Conservation (phyloP, 1,140 invertebrate species). For the Physella acuta region DNA sequence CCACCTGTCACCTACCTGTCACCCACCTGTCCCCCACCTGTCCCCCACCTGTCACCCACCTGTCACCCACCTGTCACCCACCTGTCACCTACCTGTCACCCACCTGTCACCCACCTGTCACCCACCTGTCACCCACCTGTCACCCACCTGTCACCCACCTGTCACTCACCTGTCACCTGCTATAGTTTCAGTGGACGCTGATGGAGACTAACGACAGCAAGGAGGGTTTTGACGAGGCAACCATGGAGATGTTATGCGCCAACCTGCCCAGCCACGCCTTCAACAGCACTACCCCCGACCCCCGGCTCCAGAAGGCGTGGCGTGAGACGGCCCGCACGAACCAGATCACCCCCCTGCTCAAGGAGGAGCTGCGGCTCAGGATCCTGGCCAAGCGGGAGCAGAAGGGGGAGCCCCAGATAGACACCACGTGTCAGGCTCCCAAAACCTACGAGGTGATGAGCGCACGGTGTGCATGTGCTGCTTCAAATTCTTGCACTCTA, state of each 20-base stretch:
- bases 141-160: neutral
- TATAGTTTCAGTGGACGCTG: neutral
- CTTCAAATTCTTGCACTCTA: too few relatives aligned
- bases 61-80: neutral
- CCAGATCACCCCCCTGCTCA: conserved; percentile 19
- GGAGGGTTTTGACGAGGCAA: conserved; percentile 7
- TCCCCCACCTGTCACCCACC: neutral
- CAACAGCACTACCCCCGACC: conserved; percentile 12
- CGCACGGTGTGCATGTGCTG: too few relatives aligned
- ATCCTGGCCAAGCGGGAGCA: conserved; percentile 17
- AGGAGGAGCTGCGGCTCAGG: conserved; percentile 15
- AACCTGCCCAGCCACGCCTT: conserved; percentile 19
- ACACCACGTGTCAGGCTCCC: neutral
- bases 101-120: neutral
- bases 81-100: too few relatives aligned
- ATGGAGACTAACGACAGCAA: neutral
- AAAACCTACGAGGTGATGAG: conserved; percentile 19
- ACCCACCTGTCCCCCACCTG: neutral
- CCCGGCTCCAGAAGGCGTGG: conserved; percentile 14
- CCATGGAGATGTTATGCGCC: conserved; percentile 22
- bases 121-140: neutral
- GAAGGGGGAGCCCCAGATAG: conserved; percentile 24
- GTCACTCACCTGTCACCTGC: neutral
- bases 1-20: neutral
- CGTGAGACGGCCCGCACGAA: conserved; percentile 12